Evolutionary conservation across 2,888 invertebrate genomes (phyloP), one percentile per base, ranked within the genome.

Genomic region (Lasioglossum figueresi): DNA sequence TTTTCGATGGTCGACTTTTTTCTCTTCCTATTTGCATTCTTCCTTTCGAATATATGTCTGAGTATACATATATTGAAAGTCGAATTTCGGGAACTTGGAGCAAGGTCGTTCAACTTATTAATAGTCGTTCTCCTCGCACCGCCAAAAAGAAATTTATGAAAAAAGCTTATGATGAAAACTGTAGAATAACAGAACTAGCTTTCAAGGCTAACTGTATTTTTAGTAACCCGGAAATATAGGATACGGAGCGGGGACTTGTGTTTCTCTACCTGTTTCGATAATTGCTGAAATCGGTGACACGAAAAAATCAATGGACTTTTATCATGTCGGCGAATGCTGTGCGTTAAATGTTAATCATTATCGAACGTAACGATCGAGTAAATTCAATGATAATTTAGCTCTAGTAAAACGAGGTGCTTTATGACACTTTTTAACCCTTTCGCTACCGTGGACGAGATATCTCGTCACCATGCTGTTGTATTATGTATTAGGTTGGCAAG

Each of bases 201-300:
- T 88, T 80, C 84, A 84, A 84, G 88, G 88, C 81, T 80, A 45
- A 68, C 12, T 43, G 48, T 88, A 88, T 88, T 87, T 85, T 87
- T 88, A 88, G 87, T 66, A 82, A 87, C 81, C 87, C 87, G 88
- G 88, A 88, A 88, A 83, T 86, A 75, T 80, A 84, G 76, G 8
- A 45, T 72, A 84, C 45, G 48, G 73, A 37, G 45, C 16, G 16
- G 34, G 63, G 48, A 56, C 27, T 70, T 71, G 40, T 71, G 74
- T 75, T 59, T 37, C 16, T 84, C 68, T 74, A 77, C 59, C 74
- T 82, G 82, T 82, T 63, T 48, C 70, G n/a, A 40, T 45, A 40
- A 84, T 63, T 43, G n/a, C 48, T 59, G 12, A 45, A 56, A 56
- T 52, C 66, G 43, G 43, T 31, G 31, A 43, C 16, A 23, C 34